phyloP scores from a whole-genome alignment of 1,140 invertebrate species.

The Marisa cornuarietis region DNA sequence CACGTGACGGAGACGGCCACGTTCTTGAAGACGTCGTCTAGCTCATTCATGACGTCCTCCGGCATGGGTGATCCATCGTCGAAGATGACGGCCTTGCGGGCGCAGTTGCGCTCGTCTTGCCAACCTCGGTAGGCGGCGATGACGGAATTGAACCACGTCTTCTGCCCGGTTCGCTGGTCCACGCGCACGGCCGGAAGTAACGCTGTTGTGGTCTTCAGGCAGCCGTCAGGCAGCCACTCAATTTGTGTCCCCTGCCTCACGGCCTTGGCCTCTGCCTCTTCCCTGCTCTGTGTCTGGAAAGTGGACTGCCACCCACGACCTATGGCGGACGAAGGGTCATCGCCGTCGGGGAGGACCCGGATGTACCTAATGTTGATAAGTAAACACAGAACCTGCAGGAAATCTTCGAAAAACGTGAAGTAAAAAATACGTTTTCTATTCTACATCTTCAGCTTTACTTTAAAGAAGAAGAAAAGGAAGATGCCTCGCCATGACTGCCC shows the following conservation, averaged over 20 bases:
- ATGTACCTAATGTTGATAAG: constrained; percentile 29
- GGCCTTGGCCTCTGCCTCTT: constrained; percentile 45
- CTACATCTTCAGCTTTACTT: too few relatives aligned
- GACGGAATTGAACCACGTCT: constrained; percentile 59
- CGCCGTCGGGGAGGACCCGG: constrained; percentile 42
- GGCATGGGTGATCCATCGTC: constrained; percentile 42
- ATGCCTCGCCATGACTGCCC: too few relatives aligned
- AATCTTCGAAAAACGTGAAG: too few relatives aligned
- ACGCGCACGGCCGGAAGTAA: constrained; percentile 43
- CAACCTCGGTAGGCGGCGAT: constrained; percentile 54
- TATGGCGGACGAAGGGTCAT: constrained; percentile 44
- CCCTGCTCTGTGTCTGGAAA: constrained; percentile 40
- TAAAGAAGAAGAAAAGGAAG: too few relatives aligned
- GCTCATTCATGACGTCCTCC: constrained; percentile 36
- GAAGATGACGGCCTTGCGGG: constrained; percentile 49
- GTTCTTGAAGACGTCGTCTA: constrained; percentile 44
- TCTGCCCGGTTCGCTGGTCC: constrained; percentile 46
- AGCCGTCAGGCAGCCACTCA: constrained; percentile 53
- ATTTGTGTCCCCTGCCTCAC: constrained; percentile 37
- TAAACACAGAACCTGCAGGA: too few relatives aligned
- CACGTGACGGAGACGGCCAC: constrained; percentile 47
- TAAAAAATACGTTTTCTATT: too few relatives aligned
- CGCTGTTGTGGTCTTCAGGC: constrained; percentile 48
- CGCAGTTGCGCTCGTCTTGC: constrained; percentile 49
- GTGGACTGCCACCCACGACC: constrained; percentile 56